These are phyloP conservation scores for Trachymyrmex cornetzi DNA, from an alignment of 1,140 invertebrate genomes.

Conservation along the genomic window DNA sequence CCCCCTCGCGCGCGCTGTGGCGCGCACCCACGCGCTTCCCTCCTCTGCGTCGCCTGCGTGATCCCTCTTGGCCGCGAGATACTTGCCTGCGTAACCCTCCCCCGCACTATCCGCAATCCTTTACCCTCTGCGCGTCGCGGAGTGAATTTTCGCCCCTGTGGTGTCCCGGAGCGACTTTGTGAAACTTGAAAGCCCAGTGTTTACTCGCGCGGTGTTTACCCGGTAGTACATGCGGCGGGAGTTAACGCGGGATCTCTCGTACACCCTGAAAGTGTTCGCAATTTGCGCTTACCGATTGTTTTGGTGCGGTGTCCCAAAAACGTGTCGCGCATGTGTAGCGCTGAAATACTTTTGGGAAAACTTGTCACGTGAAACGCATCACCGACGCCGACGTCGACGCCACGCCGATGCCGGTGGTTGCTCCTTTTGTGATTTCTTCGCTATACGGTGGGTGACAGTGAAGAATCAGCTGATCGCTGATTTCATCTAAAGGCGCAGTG, in stretches of 20 bases:
- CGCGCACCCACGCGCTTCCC: slow-evolving; percentile 21
- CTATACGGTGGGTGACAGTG: slow-evolving; percentile 70
- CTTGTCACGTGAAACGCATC: neutral
- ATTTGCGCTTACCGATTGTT: slow-evolving; percentile 27
- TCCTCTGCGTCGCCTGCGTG: neutral
- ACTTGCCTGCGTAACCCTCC: neutral
- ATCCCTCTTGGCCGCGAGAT: neutral
- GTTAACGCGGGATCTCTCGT: slow-evolving; percentile 19
- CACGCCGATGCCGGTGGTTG: neutral
- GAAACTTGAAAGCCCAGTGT: slow-evolving; percentile 48
- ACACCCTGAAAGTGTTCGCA: slow-evolving; percentile 11
- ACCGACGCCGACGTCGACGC: neutral
- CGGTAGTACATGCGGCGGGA: slow-evolving; percentile 14
- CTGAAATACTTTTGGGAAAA: slow-evolving; percentile 22
- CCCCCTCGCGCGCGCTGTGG: slow-evolving; percentile 11
- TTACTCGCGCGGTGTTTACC: slow-evolving; percentile 52
- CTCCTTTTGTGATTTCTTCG: slow-evolving; percentile 56
- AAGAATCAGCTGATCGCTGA: slow-evolving; percentile 79
- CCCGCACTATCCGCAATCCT: neutral
- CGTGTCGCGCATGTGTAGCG: slow-evolving; percentile 21
- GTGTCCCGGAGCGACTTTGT: slow-evolving; percentile 36
- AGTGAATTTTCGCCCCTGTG: slow-evolving; percentile 4
- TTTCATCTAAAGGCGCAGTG: slow-evolving; percentile 65
- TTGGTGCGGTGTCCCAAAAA: slow-evolving; percentile 32
- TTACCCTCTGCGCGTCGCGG: neutral